Evolutionary conservation across 1,140 invertebrate genomes (phyloP).

Genomic region (Colletes gigas): DNA sequence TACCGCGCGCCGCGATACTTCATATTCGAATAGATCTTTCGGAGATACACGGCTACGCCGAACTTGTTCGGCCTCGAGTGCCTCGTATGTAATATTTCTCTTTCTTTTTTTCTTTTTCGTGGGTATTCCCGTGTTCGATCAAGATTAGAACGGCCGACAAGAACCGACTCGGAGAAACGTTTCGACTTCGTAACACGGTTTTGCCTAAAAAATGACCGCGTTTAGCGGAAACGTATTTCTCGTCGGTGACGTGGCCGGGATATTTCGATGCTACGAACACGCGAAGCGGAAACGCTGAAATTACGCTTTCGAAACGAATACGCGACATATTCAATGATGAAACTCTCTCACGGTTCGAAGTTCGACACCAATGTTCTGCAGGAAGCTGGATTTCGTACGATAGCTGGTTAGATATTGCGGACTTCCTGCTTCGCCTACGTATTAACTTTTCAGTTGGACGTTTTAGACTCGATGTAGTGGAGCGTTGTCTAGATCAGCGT

Average conservation of each 20-base stretch:
- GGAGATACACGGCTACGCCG: constrained; percentile 18
- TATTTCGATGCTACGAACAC: not conserved
- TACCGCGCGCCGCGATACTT: constrained; percentile 20
- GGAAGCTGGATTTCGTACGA: too few relatives aligned
- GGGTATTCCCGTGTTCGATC: constrained; percentile 55
- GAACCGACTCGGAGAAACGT: constrained; percentile 39
- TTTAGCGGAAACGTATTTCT: constrained; percentile 40
- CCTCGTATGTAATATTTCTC: constrained; percentile 48
- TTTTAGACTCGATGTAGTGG: too few relatives aligned
- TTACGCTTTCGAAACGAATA: not conserved
- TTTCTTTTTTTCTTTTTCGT: constrained; percentile 12
- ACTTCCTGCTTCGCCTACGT: too few relatives aligned
- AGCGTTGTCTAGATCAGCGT: too few relatives aligned
- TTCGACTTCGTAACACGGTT: constrained; percentile 45
- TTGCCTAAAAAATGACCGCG: constrained; percentile 54
- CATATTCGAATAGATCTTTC: constrained; percentile 45
- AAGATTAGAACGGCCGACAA: constrained; percentile 61
- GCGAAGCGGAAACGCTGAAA: constrained; percentile 16
- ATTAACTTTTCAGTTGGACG: too few relatives aligned
- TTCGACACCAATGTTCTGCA: too few relatives aligned
- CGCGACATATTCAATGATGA: not conserved
- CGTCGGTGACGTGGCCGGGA: not conserved
- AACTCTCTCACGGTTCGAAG: too few relatives aligned
- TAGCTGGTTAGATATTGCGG: too few relatives aligned
- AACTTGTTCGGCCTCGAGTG: constrained; percentile 40